Evolutionary conservation across 2,888 invertebrate species (phyloP).

Genomic region (Lottia gigantea): DNA sequence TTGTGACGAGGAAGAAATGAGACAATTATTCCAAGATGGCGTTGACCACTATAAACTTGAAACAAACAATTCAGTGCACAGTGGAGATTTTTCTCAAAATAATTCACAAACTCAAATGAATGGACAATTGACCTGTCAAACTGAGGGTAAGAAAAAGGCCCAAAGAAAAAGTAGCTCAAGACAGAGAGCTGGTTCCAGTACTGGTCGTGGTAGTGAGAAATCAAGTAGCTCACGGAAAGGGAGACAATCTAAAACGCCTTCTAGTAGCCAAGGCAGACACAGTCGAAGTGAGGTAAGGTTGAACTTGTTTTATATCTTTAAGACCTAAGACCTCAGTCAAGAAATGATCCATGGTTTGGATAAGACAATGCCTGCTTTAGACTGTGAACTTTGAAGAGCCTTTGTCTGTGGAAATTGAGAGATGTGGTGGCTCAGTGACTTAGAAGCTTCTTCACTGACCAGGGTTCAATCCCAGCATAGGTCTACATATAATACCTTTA

Average conservation of each 20-base stretch:
- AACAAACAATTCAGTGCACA: background rate
- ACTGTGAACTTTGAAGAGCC: too few species aligned
- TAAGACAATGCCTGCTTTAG: too few species aligned
- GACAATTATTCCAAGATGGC: background rate
- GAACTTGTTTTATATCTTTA: too few species aligned
- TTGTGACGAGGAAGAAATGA: constrained; percentile 1
- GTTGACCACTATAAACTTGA: background rate
- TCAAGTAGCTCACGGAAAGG: background rate
- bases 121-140: background rate
- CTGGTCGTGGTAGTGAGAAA: background rate
- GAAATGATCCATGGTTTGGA: too few species aligned
- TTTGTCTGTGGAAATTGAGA: too few species aligned
- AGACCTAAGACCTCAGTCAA: too few species aligned
- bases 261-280: background rate
- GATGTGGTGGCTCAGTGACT: too few species aligned
- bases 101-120: background rate
- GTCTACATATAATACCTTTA: too few species aligned
- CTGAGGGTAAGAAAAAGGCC: background rate
- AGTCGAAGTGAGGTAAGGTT: background rate
- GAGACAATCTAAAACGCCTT: constrained; percentile 3
- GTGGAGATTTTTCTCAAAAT: background rate
- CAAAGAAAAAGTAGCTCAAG: background rate
- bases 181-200: background rate
- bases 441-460: too few species aligned
- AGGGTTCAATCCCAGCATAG: too few species aligned